Base-by-base conservation (phyloP, 37 sponge, comb jelly and placozoan genomes). In the Chondrilla cf. caribensis region DNA sequence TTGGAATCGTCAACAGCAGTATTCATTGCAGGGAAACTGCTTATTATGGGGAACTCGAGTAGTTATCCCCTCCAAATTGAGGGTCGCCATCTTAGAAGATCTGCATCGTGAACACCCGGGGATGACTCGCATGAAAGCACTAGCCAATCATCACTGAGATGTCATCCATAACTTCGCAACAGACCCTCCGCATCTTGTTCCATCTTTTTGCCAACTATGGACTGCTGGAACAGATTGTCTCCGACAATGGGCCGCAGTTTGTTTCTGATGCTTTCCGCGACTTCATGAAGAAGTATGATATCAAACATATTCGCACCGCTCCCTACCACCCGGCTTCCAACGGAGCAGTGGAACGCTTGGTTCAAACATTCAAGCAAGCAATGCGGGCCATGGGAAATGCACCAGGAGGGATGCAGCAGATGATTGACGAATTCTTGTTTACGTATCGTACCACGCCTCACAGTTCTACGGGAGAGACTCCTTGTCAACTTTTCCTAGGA, bases 231-330 rank as follows among this genome's bases (percentile, higher is more conserved):
- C 76, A 73, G 15, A 8, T 73, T 2, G 76, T 73, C 38, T 73
- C 43, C 1, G 42, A 73, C 40, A 73, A 73, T 73, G 76, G 76
- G 19, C 43, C 76, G 2, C 76, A 73, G 15, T 73, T 73, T 32
- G 17, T 33, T 26, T 28, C 35, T 33, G 35, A 3, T n/a, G 68
- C n/a, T 31, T 67, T 67, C 68, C 17, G 35, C 35, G 29, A 3
- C 26, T 67, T 67, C 29, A 33, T 67, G 68, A 67, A 67, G 29
- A 32, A 28, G 17, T 31, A 67, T 67, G 68, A 32, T 18, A 67
- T 26, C 22, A 22, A 62, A 15, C 64, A 62, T 26, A 62, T 62
- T 62, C 64, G 29, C 5, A 15, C 15, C 29, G 8, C 64, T 29
- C 29, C 22, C 6, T 62, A 62, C 22, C 64, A 62, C 15, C 29